Conservation (phyloP, 2,113 vertebrate genomes). For the Catharus fuscescens region DNA sequence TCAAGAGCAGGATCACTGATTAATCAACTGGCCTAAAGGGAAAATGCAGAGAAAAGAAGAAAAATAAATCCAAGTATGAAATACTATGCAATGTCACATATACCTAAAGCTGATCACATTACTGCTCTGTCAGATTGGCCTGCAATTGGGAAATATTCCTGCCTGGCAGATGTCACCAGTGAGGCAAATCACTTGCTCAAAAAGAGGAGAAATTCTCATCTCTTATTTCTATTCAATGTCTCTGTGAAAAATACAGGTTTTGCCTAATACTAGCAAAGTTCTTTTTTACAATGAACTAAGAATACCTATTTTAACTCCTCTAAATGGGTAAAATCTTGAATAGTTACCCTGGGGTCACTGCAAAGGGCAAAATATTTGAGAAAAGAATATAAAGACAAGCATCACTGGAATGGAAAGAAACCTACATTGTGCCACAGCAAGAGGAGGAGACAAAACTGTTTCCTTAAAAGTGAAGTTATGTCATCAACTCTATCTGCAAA, state of each 20-base stretch:
- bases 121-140: not conserved
- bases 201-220: not conserved
- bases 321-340: constrained; percentile 24
- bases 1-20: constrained; percentile 39
- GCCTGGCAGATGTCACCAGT: constrained; percentile 26
- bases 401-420: not conserved
- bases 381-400: not conserved
- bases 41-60: constrained; percentile 32
- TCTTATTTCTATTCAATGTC: not conserved
- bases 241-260: not conserved
- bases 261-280: not conserved
- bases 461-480: not conserved
- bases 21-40: constrained; percentile 57
- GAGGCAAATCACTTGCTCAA: constrained; percentile 40
- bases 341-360: not conserved
- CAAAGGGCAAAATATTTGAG: not conserved
- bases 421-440: not conserved
- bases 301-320: not conserved
- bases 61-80: constrained; percentile 62
- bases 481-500: not conserved
- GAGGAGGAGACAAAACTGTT: not conserved
- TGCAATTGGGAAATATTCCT: constrained; percentile 25
- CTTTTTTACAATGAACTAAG: not conserved
- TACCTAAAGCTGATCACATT: constrained; percentile 39
- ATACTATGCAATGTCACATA: constrained; percentile 7